A percentile compares a stretch with the other conserved stretches of the same genome.
These are phyloP conservation scores for Norana najaformis DNA, from an alignment of 2,888 invertebrate genomes.

Conservation along the genomic window DNA sequence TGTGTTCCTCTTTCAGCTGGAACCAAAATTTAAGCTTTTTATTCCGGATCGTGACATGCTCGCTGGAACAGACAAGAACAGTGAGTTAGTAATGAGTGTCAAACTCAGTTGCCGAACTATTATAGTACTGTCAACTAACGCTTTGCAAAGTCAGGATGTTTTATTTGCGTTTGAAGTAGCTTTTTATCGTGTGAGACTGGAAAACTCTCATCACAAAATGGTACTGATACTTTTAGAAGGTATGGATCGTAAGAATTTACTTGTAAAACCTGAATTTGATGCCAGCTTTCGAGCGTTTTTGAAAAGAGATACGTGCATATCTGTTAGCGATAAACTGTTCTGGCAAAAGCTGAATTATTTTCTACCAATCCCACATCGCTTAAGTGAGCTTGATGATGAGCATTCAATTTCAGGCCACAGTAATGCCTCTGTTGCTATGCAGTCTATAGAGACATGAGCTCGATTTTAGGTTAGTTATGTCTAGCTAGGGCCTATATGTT, in stretches of 20 bases:
- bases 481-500: too few species aligned
- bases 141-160: not conserved
- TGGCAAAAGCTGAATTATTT: not conserved
- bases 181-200: not conserved
- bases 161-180: not conserved
- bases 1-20: not conserved
- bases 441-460: too few species aligned
- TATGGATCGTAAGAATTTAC: not conserved
- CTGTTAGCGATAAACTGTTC: not conserved
- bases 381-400: not conserved
- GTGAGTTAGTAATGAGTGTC: not conserved
- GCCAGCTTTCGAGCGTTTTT: not conserved
- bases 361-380: not conserved
- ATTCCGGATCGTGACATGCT: conserved; percentile 19
- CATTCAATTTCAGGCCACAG: too few species aligned
- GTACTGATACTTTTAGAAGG: not conserved
- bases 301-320: not conserved
- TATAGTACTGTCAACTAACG: not conserved
- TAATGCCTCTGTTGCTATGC: too few species aligned
- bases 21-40: not conserved
- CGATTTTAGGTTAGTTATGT: too few species aligned
- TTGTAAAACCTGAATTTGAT: not conserved
- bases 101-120: not conserved
- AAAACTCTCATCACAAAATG: not conserved
- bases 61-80: not conserved